Percentiles rank a stretch among this genome's conserved stretches.
These are phyloP conservation scores for Menidia beryllina DNA, from an alignment of 2,113 vertebrate genomes.

Conservation along the genomic window DNA sequence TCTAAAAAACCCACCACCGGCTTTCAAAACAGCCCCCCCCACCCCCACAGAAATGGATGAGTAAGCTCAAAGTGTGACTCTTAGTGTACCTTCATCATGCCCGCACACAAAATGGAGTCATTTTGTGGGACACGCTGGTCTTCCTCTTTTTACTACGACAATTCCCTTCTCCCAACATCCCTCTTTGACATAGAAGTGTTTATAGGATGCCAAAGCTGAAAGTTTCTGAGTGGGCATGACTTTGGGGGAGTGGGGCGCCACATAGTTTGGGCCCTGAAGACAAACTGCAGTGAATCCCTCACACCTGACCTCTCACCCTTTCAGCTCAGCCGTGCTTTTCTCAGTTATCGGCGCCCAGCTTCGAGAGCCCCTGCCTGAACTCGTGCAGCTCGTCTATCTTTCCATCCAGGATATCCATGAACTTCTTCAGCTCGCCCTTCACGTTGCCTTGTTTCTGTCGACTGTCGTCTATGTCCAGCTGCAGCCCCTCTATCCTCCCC, in stretches of 20 bases:
- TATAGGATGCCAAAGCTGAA: slow-evolving; percentile 63
- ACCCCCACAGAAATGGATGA: slow-evolving; percentile 59
- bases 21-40: slow-evolving; percentile 59
- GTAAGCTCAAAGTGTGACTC: slow-evolving; percentile 73
- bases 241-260: slow-evolving; percentile 70
- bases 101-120: slow-evolving; percentile 70
- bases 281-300: slow-evolving; percentile 52
- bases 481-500: slow-evolving; percentile 85
- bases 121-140: slow-evolving; percentile 67
- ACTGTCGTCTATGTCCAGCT: slow-evolving; percentile 87
- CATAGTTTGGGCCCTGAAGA: slow-evolving; percentile 60
- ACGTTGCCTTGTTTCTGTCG: slow-evolving; percentile 89
- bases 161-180: slow-evolving; percentile 30
- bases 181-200: slow-evolving; percentile 50
- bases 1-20: slow-evolving; percentile 74
- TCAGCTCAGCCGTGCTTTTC: slow-evolving; percentile 37
- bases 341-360: slow-evolving; percentile 91
- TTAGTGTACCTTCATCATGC: slow-evolving; percentile 68
- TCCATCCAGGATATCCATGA: slow-evolving; percentile 93
- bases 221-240: slow-evolving; percentile 66
- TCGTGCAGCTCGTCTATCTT: slow-evolving; percentile 97
- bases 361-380: slow-evolving; percentile 93
- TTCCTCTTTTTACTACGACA: slow-evolving; percentile 41
- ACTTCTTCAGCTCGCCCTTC: slow-evolving; percentile 93
- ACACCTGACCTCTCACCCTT: slow-evolving; percentile 57